These are phyloP conservation scores for Argyresthia goedartella DNA, from an alignment of 2,888 invertebrate species.

Conservation along the genomic window DNA sequence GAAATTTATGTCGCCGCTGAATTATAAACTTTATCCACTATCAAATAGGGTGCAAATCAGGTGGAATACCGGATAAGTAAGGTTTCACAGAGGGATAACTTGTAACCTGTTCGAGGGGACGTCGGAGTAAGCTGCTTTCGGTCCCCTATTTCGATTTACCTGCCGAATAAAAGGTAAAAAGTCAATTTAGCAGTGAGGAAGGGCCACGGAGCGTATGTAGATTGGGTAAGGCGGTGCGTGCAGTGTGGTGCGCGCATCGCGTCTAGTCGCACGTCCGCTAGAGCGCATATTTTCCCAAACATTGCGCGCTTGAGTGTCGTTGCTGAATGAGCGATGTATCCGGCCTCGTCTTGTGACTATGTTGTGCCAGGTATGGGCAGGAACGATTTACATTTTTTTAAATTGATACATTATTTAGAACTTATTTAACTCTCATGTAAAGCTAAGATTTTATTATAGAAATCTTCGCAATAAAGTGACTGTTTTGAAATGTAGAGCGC, in stretches of 20 bases:
- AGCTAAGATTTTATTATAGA: no score
- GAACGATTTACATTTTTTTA: no score
- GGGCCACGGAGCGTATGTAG: conserved; percentile 66
- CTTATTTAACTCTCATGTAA: no score
- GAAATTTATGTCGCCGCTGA: conserved; percentile 4
- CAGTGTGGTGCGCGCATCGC: no score
- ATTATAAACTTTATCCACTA: conserved; percentile 15
- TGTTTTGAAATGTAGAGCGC: no score
- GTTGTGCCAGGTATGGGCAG: conserved; percentile 39
- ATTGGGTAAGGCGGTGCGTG: conserved; percentile 65
- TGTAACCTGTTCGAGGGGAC: conserved; percentile 42
- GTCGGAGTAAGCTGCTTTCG: conserved; percentile 43
- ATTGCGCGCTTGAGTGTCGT: conserved; percentile 12
- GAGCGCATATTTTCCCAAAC: no score
- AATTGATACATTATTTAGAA: no score
- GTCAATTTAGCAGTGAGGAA: conserved; percentile 65
- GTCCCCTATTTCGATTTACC: conserved; percentile 66
- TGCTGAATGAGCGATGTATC: conserved; percentile 37
- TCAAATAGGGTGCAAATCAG: conserved; percentile 24
- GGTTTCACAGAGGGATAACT: conserved; percentile 23
- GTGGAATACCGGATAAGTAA: conserved; percentile 18
- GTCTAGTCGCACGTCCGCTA: conserved; percentile 26
- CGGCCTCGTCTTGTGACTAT: conserved; percentile 50
- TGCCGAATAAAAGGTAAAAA: conserved; percentile 68
- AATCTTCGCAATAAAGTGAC: no score